Base-by-base conservation (phyloP, 2,113 vertebrate genomes). In the Tiliqua scincoides region DNA sequence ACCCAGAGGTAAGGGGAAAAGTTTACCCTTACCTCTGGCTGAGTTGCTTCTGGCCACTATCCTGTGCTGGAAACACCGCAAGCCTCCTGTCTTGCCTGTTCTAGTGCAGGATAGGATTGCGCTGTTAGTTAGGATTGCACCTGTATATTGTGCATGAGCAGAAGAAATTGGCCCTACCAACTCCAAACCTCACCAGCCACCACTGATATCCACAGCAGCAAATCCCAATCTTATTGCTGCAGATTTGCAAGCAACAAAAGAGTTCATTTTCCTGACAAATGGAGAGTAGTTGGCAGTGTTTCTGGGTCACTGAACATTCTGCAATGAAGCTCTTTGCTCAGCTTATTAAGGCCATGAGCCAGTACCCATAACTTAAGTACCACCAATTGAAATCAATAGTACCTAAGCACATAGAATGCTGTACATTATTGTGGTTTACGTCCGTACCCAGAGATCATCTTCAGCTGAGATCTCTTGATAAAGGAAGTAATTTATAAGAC, bases 221-320 rank as follows among this genome's bases (percentile, higher is more conserved):
- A 84, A 76, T 65, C 20, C 37, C 61, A 35, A 43, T 84, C 83
- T 35, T 65, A 63, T 75, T 65, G 32, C 83, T 84, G 40, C 20
- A 52, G 40, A 18, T 18, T 71, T 71, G 35, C 68, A 70, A 32
- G n/a, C 68, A 17, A 70, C 30, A 4, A 14, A n/a, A 63, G 27
- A 48, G 37, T 18, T 21, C 6, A 25, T 32, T 20, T 17, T 54
- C 30, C 20, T 8, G 40, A 62, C 30, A 76, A 84, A 65, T 30
- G 18, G 68, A 32, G 6, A n/a, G 37, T 48, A 48, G 43, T 48
- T 48, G 23, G 40, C 61, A 43, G 61, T 52, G 30, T 75, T 75
- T 52, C 61, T 65, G 20, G 9, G 30, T 48, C 6, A n/a, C 74
- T 75, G 62, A 75, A 25, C 20, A 63, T 25, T 62, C 21, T 61